These are phyloP conservation scores for Antechinus flavipes DNA, from an alignment of 2,113 vertebrate genomes.

Conservation along the genomic window DNA sequence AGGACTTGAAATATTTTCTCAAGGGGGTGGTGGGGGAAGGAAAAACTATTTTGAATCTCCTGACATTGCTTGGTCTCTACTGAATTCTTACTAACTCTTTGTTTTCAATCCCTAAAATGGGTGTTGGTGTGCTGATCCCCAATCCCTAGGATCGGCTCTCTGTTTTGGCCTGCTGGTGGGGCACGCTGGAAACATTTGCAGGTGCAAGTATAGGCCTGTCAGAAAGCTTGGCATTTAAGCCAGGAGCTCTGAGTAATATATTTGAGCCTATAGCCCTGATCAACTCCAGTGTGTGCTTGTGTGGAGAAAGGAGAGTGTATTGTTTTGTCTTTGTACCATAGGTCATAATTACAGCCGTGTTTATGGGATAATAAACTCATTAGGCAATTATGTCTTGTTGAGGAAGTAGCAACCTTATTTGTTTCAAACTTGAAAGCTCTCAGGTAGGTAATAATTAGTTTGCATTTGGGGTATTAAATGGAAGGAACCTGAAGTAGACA, in stretches of 20 bases:
- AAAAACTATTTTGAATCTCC: background rate
- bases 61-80: background rate
- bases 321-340: slow-evolving; percentile 75
- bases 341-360: slow-evolving; percentile 73
- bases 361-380: slow-evolving; percentile 78
- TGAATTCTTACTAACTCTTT: too few relatives aligned
- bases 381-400: slow-evolving; percentile 73
- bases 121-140: slow-evolving; percentile 6
- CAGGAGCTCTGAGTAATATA: slow-evolving; percentile 48
- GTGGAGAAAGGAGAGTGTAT: slow-evolving; percentile 62
- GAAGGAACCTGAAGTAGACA: slow-evolving; percentile 45
- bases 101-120: slow-evolving; percentile 19
- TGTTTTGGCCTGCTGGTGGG: slow-evolving; percentile 51
- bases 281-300: slow-evolving; percentile 59
- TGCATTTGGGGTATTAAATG: slow-evolving; percentile 49
- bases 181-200: slow-evolving; percentile 38
- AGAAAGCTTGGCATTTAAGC: slow-evolving; percentile 49
- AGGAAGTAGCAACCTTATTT: slow-evolving; percentile 71
- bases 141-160: slow-evolving; percentile 36
- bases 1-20: background rate
- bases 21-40: background rate
- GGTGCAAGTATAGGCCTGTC: slow-evolving; percentile 65
- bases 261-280: slow-evolving; percentile 53
- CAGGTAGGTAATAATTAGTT: slow-evolving; percentile 61
- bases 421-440: slow-evolving; percentile 66